Conservation (phyloP, 2,113 vertebrate genomes). For the Dromiciops gliroides region DNA sequence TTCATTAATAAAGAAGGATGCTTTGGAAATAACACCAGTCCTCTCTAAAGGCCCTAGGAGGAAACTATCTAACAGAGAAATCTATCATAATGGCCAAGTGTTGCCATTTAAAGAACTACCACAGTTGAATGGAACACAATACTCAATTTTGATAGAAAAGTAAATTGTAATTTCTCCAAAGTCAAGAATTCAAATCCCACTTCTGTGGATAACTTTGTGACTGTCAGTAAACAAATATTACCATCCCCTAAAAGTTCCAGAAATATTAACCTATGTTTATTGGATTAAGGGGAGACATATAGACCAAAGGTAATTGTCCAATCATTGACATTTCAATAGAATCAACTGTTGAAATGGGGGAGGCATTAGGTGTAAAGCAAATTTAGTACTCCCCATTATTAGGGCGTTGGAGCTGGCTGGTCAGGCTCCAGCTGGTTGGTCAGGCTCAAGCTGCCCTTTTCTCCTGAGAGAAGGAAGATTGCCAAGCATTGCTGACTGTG, state of each 20-base stretch:
- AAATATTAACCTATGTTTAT: slow-evolving; percentile 15
- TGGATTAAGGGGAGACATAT: slow-evolving; percentile 8
- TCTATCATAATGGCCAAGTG: background rate
- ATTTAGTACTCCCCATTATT: slow-evolving; percentile 36
- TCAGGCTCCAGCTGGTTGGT: slow-evolving; percentile 29
- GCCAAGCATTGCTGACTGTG: slow-evolving; percentile 18
- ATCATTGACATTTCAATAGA: slow-evolving; percentile 26
- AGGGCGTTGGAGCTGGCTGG: slow-evolving; percentile 42
- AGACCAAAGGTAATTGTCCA: slow-evolving; percentile 47
- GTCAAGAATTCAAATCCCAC: background rate
- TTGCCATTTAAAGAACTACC: background rate
- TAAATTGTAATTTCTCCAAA: background rate
- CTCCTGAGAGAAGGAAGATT: slow-evolving; percentile 43
- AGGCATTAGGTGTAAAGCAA: slow-evolving; percentile 39
- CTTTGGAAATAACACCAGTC: slow-evolving; percentile 5
- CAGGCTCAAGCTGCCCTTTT: slow-evolving; percentile 18
- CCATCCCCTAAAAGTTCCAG: background rate
- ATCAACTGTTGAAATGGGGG: background rate
- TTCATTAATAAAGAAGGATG: slow-evolving; percentile 6
- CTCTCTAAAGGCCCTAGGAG: background rate
- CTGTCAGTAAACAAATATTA: background rate
- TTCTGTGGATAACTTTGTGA: background rate
- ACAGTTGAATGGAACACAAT: background rate
- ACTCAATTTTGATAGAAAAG: background rate
- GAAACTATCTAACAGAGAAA: slow-evolving; percentile 6